A percentile compares a stretch with the other conserved stretches of the same genome.
These are phyloP conservation scores for Pelagia noctiluca DNA, from an alignment of 30 jellyfish, hydroid and myxozoan species.

Conservation along the genomic window DNA sequence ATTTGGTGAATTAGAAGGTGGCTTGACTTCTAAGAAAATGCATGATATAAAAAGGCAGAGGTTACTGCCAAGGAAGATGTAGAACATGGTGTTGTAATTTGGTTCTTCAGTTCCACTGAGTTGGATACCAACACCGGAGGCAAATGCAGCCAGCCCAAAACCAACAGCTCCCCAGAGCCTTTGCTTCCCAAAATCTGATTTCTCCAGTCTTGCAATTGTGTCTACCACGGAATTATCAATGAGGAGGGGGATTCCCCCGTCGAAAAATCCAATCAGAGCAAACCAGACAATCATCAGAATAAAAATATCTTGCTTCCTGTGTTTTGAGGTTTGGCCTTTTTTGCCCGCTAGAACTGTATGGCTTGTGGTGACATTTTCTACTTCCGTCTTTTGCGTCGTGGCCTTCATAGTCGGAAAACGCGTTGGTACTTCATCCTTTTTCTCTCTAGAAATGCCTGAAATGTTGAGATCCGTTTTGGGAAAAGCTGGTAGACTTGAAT, in stretches of 20 bases:
- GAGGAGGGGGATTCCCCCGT: slow-evolving; percentile 74
- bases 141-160: slow-evolving; percentile 73
- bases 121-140: slow-evolving; percentile 71
- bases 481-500: no score
- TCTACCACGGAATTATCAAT: slow-evolving; percentile 66
- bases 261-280: slow-evolving; percentile 70
- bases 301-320: slow-evolving; percentile 10
- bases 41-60: slow-evolving; percentile 36
- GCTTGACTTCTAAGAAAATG: slow-evolving; percentile 41
- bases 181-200: slow-evolving; percentile 72
- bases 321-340: not conserved
- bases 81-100: slow-evolving; percentile 56
- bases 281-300: slow-evolving; percentile 59
- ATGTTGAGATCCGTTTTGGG: no score
- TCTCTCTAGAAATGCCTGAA: no score
- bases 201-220: slow-evolving; percentile 30
- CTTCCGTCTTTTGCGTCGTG: no score
- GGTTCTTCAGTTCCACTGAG: slow-evolving; percentile 53
- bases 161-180: slow-evolving; percentile 92
- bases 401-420: no score
- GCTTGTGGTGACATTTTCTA: not conserved
- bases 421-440: no score
- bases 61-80: slow-evolving; percentile 62
- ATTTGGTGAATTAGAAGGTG: not conserved
- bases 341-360: not conserved